A percentile compares a stretch with the other conserved stretches of the same genome.
These are phyloP conservation scores for Trachelus stipa DNA, from an alignment of 2,888 invertebrate species.

Conservation along the genomic window DNA sequence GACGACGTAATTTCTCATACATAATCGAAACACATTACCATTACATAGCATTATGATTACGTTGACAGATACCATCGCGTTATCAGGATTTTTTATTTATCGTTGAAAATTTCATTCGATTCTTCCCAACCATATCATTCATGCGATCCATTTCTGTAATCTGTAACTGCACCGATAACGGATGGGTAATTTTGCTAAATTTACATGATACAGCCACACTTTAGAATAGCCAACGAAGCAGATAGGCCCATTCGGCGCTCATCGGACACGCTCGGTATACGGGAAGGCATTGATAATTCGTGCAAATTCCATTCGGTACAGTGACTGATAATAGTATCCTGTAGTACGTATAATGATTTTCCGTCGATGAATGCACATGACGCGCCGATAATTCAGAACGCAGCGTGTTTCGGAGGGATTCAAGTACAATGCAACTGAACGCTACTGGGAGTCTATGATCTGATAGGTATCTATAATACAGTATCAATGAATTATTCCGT, in stretches of 20 bases:
- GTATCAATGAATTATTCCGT: neutral
- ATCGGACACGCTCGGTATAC: neutral
- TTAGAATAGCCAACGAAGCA: neutral
- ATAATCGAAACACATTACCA: conserved; percentile 34
- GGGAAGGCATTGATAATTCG: neutral
- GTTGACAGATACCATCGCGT: neutral
- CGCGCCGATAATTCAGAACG: neutral
- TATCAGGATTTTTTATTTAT: neutral
- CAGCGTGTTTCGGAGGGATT: neutral
- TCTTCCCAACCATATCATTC: neutral
- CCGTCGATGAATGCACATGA: neutral
- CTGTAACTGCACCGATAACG: neutral
- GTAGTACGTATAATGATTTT: neutral
- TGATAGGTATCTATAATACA: neutral
- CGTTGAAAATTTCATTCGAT: neutral
- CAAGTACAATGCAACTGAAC: neutral
- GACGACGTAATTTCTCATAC: conserved; percentile 29
- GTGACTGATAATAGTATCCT: neutral
- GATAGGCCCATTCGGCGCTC: neutral
- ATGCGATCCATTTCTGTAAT: neutral
- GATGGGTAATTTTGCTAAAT: neutral
- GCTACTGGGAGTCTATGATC: neutral
- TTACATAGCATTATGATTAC: neutral
- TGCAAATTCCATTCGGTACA: neutral
- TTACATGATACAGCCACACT: neutral